phyloP scores from a whole-genome alignment of 2,888 invertebrate species.

The Phalera bucephala region DNA sequence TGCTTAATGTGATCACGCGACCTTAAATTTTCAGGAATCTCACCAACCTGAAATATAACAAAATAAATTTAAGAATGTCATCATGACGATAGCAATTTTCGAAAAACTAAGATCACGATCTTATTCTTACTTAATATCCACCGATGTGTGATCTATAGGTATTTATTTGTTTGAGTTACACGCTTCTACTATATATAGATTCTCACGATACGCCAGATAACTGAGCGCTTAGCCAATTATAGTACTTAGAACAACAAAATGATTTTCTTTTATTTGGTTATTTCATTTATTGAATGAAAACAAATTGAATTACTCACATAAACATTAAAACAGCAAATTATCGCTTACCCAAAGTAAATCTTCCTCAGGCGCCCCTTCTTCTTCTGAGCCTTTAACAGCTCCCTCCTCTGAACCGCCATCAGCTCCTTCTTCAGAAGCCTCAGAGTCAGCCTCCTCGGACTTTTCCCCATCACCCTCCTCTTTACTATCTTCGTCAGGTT shows the following conservation, averaged over 20 bases:
- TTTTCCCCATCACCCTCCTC: slow-evolving; percentile 35
- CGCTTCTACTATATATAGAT: too few species aligned
- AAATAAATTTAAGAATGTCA: too few species aligned
- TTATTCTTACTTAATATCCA: too few species aligned
- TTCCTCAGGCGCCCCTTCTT: slow-evolving; percentile 84
- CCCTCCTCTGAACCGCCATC: slow-evolving; percentile 20
- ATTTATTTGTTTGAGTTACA: too few species aligned
- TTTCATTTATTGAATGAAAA: too few species aligned
- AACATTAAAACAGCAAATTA: background rate
- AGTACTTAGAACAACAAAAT: too few species aligned
- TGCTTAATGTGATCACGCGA: slow-evolving; percentile 91
- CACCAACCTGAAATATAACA: slow-evolving; percentile 85
- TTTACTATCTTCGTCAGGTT: slow-evolving; percentile 21
- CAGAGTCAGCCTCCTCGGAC: slow-evolving; percentile 40
- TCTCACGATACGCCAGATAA: too few species aligned
- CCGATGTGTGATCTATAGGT: too few species aligned
- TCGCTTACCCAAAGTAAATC: slow-evolving; percentile 83
- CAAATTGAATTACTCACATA: background rate
- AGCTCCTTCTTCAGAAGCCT: slow-evolving; percentile 43
- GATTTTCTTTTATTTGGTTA: too few species aligned
- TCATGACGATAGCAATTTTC: too few species aligned
- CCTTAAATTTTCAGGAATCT: slow-evolving; percentile 90
- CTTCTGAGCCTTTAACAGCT: slow-evolving; percentile 18
- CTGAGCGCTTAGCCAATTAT: too few species aligned
- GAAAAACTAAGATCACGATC: too few species aligned